Evolutionary conservation across 2,113 vertebrate species (phyloP), one percentile per base, ranked within the genome.

Genomic region (Propithecus coquereli): DNA sequence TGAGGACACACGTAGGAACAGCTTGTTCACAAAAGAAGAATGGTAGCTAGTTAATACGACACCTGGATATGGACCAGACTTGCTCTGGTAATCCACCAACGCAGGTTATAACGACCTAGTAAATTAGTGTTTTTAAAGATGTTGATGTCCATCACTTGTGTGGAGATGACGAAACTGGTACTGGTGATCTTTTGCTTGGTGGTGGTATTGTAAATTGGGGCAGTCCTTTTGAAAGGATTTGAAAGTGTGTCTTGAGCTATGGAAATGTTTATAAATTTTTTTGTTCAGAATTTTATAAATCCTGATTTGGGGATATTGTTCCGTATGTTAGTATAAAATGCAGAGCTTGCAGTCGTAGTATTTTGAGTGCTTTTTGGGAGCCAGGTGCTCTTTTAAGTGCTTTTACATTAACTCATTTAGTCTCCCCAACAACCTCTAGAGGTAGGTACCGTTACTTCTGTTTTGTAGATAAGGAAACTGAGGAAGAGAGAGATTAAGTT

Each of bases 81-180:
- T 91, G 37, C 50, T 94, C 8, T 80, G 6, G 5, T 81, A 68
- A 40, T 32, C 22, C 73, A 61, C 73, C 12, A 71, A 79, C 80
- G 20, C 32, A 90, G 84, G 45, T 47, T 65, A 30, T 74, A 59
- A 89, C 76, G 40, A 17, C 63, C 1, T 76, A 22, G 37, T 87
- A 57, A 77, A 37, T 87, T 73, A 54, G 13, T 92, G 20, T 90
- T 95, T 95, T 66, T 70, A n/a, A 79, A 70, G 65, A 83, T 82
- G 34, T 79, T 95, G 79, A 2, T 91, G 54, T 68, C 54, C 27
- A 13, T 63, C 54, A 8, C 9, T 34, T 90, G 0, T 63, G 1
- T 68, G 47, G n/a, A 22, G 30, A 32, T 43, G 37, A 57, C 61
- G 84, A 94, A 92, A 70, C 22, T 52, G 61, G 10, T n/a, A 43